Conservation (phyloP, 1,140 invertebrate species). For the Macrobrachium rosenbergii region DNA sequence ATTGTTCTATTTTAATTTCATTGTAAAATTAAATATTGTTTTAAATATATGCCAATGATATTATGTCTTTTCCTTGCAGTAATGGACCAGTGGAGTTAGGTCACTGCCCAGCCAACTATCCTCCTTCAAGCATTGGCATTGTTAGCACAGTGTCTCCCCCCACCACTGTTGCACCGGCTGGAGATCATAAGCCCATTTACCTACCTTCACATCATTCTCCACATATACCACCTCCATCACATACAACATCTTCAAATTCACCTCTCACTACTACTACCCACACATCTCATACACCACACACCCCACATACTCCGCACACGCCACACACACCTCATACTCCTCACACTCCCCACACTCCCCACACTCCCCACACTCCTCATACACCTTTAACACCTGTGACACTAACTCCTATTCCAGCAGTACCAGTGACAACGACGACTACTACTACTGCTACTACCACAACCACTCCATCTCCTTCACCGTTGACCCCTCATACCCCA, state of each 20-base stretch:
- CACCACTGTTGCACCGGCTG: slow-evolving; percentile 31
- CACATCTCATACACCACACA: slow-evolving; percentile 6
- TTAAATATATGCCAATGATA: neutral
- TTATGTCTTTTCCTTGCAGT: slow-evolving; percentile 26
- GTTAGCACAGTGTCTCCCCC: slow-evolving; percentile 34
- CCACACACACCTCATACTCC: slow-evolving; percentile 8
- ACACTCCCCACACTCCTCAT: slow-evolving; percentile 21
- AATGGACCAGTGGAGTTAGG: slow-evolving; percentile 50
- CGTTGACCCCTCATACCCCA: slow-evolving; percentile 17
- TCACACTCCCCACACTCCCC: slow-evolving; percentile 14
- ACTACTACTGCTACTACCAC: neutral
- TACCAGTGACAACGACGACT: neutral
- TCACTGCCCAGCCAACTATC: slow-evolving; percentile 52
- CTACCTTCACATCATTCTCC: slow-evolving; percentile 37
- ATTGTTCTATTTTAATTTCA: neutral
- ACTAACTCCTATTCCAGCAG: neutral
- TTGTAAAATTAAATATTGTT: neutral
- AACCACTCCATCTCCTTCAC: slow-evolving; percentile 1
- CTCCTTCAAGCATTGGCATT: slow-evolving; percentile 43
- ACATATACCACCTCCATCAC: slow-evolving; percentile 13
- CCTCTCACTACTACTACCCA: neutral
- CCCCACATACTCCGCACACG: slow-evolving; percentile 6
- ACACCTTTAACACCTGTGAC: neutral
- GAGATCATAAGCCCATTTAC: slow-evolving; percentile 47
- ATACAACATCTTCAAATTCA: neutral